Evolutionary conservation across 2,797 vertebrate genomes (phyloP), one percentile per base, ranked within the genome.

Genomic region (Labroides dimidiatus): DNA sequence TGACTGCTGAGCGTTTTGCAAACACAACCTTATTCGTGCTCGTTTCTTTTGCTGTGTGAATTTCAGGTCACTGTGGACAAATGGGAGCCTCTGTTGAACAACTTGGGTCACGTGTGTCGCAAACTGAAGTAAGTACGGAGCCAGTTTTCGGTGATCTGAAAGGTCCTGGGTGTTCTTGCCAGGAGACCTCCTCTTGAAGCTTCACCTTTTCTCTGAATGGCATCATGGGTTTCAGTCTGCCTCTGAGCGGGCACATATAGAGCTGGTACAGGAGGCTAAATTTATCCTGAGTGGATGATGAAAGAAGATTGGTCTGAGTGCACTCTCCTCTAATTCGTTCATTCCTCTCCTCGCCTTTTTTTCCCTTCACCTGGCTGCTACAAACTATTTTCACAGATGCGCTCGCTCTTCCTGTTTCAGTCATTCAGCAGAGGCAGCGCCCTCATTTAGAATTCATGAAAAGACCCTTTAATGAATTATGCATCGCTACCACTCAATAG

Each of bases 71-170:
- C 97, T 3, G 97, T 99, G 83, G 98, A 99, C 91, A 99, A 99
- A 84, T 99, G 98, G 98, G 98, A 99, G 75, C 98, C 98, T 76
- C 88, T 99, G 78, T 75, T 99, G 84, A 99, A 99, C 92, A 99
- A 99, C 86, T 84, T 99, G 54, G 98, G 98, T 52, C 98, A 99
- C 1, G 98, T 99, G 53, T 98, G 96, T 92, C 96, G 98, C 84
- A 99, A 99, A 89, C 92, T 99, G 30, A 99, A 99, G 98, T 99
- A 94, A 96, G 97, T 92, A 15, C n/a, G 8, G 11, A 37, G 7
- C 5, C 19, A 33, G 2, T 1, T 21, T 21, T 45, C 24, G 14
- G 37, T 23, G 1, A 42, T 42, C 13, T 19, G 20, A 47, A 42
- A 16, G 14, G 4, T 43, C 1, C 36, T 16, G 3, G 21, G 30